Base-by-base conservation (phyloP, 2,113 vertebrate genomes). In the Tyrannus savana region DNA sequence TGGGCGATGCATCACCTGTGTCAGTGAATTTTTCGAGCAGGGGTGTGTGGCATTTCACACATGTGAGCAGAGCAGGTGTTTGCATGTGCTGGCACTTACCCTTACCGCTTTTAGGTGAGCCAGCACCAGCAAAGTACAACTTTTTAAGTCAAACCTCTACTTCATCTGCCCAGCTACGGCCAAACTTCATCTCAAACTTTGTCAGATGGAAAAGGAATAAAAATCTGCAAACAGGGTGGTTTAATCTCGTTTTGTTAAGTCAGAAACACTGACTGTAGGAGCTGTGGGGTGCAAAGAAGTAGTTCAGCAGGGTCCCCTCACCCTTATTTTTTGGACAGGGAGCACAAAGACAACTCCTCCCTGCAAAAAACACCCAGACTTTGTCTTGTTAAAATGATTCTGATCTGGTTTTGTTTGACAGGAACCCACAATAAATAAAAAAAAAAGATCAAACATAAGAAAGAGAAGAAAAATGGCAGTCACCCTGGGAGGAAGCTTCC, bases 341-440 rank as follows among this genome's bases (percentile, higher is more conserved):
- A 44, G 90, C 92, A 59, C 89, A 92, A 85, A 92, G 89, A 74
- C 44, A 81, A 39, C 78, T 83, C 91, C 89, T 69, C 63, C 92
- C 95, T 94, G 91, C 81, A 97, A 97, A 98, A 97, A 87, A 95
- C 2, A 33, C 35, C 9, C 58, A n/a, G 95, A 96, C 84, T 97
- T 97, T 92, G 95, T 98, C 97, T 97, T 98, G 96, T 97, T 96
- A 95, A 89, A 97, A 98, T 28, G 77, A 98, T 98, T 97, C 94
- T 91, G 95, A 97, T 98, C 97, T 97, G 92, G 95, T 97, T 98
- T 90, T 64, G 49, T 93, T 60, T 81, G 95, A 97, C 91, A 97
- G 95, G 92, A 95, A 92, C 41, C 49, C 92, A 88, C 89, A 97
- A 97, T 86, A 96, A 98, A 97, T 97, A 95, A 49, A 49, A 47